Conservation (phyloP, 2,113 vertebrate genomes). For the Oncorhynchus tshawytscha region DNA sequence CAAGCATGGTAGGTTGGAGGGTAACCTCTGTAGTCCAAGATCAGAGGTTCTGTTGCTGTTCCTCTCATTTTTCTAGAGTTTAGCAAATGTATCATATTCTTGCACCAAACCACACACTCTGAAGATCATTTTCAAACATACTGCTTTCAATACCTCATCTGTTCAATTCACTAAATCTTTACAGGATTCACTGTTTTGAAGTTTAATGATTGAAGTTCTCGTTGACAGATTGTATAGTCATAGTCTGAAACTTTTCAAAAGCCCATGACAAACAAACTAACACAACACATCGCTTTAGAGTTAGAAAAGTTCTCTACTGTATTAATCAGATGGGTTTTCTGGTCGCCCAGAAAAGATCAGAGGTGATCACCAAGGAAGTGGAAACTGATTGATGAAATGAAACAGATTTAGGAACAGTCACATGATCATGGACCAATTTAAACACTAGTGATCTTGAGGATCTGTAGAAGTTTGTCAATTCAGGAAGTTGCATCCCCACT, state of each 20-base stretch:
- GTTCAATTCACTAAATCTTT: background rate
- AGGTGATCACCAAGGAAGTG: background rate
- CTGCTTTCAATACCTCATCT: background rate
- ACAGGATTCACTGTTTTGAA: background rate
- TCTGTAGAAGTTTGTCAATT: background rate
- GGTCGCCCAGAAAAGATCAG: background rate
- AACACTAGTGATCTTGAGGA: background rate
- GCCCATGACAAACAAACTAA: background rate
- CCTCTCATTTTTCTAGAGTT: too few species aligned
- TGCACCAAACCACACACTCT: background rate
- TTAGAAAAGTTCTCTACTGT: background rate
- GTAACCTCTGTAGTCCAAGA: background rate
- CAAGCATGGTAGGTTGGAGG: slow-evolving; percentile 25
- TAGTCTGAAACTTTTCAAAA: background rate
- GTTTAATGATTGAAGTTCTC: background rate
- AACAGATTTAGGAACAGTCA: background rate
- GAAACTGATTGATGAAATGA: slow-evolving; percentile 13
- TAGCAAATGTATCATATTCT: background rate
- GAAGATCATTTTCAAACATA: background rate
- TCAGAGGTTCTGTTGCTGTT: background rate
- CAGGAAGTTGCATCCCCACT: slow-evolving; percentile 9
- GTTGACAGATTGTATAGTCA: background rate
- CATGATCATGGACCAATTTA: background rate
- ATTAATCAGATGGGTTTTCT: background rate
- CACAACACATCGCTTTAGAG: background rate